Base-by-base conservation (phyloP, 2,113 vertebrate species). In the Mus spicilegus region DNA sequence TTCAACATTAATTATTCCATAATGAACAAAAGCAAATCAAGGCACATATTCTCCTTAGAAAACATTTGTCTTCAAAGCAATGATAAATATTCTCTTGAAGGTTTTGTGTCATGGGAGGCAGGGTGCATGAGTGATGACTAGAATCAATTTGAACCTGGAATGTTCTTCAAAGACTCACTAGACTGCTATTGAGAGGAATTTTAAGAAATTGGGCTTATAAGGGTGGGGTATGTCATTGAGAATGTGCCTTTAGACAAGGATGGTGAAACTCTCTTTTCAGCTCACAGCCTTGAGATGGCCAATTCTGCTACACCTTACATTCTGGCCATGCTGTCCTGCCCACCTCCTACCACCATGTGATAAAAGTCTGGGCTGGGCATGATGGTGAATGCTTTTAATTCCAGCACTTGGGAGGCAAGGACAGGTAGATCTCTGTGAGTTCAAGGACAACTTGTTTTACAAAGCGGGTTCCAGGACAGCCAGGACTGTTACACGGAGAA, bases 21-120 rank as follows among this genome's bases (percentile, higher is more conserved):
- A 89, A 76, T 69, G n/a, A 89, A 93, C 88, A 10, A 91, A 92
- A 94, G 49, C 7, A 77, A 46, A 84, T 54, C n/a, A 5, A 11
- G 0, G 0, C 28, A 24, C 5, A 22, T 9, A 3, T 70, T 26
- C 10, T 54, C 73, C 77, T 73, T 89, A 30, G 58, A 92, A 86
- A 19, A 30, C 20, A 78, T 58, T 89, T 85, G 30, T 19, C 33
- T 89, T 94, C 51, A 5, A 63, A 96, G 13, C 20, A 73, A 81
- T 85, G 7, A 46, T 19, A 91, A 78, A 39, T 72, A 42, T 75
- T 26, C 30, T 92, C 56, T 24, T 20, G 42, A 93, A 96, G 65
- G n/a, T 20, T 13, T 85, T 58, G 12, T 26, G 24, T 89, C 16
- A 17, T 42, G 24, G 24, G 6, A 36, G 6, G 81, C 42, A 3